These are phyloP conservation scores for Tipula helvola DNA, from an alignment of 2,888 invertebrate genomes.

Conservation along the genomic window DNA sequence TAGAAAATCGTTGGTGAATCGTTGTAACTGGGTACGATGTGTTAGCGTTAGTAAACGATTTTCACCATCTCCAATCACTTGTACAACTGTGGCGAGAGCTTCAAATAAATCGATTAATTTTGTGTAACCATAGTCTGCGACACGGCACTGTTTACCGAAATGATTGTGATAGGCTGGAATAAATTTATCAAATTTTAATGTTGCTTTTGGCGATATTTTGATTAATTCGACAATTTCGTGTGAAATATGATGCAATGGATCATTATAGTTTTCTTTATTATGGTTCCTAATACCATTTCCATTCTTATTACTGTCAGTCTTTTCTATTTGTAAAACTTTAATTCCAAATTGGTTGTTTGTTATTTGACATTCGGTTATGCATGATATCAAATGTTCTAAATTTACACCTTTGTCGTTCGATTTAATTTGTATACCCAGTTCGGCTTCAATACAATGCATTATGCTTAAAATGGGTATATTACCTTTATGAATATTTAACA, in stretches of 20 bases:
- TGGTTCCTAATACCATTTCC: not conserved
- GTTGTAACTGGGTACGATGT: conserved; percentile 73
- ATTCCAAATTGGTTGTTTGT: conserved; percentile 36
- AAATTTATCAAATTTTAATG: conserved; percentile 71
- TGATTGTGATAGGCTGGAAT: conserved; percentile 95
- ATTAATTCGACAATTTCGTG: conserved; percentile 78
- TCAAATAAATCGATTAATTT: conserved; percentile 83
- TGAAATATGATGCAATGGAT: conserved; percentile 55
- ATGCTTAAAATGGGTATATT: conserved; percentile 34
- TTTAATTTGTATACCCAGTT: conserved; percentile 26
- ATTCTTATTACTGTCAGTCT: not conserved
- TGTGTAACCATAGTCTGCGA: conserved; percentile 93
- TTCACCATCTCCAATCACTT: conserved; percentile 82
- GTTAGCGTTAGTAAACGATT: conserved; percentile 77
- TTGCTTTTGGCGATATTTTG: conserved; percentile 67
- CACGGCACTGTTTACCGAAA: conserved; percentile 88
- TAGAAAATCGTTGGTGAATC: conserved; percentile 84
- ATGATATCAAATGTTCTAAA: conserved; percentile 79
- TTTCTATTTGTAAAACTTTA: conserved; percentile 24
- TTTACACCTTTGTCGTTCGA: conserved; percentile 58
- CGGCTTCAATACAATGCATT: conserved; percentile 31
- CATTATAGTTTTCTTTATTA: not conserved
- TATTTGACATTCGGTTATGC: conserved; percentile 55
- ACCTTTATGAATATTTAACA: conserved; percentile 30
- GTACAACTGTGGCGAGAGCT: conserved; percentile 73